Percentiles rank a stretch among this genome's conserved stretches.
These are phyloP conservation scores for Macrosoma leucophasiata DNA, from an alignment of 2,888 invertebrate genomes.

Conservation along the genomic window DNA sequence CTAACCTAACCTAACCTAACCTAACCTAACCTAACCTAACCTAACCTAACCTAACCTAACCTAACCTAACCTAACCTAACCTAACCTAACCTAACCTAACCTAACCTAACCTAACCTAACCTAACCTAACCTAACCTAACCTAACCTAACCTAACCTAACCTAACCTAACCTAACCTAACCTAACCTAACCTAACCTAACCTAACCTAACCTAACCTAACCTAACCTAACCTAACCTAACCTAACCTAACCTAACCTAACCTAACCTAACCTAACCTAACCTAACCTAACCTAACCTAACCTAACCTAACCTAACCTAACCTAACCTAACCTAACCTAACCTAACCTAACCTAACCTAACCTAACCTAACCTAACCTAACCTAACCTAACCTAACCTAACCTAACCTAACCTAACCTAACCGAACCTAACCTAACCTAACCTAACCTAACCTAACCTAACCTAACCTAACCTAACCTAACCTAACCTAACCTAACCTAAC, in stretches of 20 bases:
- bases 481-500: background rate
- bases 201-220: background rate
- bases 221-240: background rate
- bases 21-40: background rate
- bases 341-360: background rate
- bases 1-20: too few relatives aligned
- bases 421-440: background rate
- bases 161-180: background rate
- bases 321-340: background rate
- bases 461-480: background rate
- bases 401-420: background rate
- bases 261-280: background rate
- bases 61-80: background rate
- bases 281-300: background rate
- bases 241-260: background rate
- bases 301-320: background rate
- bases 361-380: constrained; percentile 3
- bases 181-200: background rate
- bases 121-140: background rate
- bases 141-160: background rate
- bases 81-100: background rate
- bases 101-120: background rate
- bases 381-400: constrained; percentile 1
- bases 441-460: background rate
- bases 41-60: background rate